Evolutionary conservation across 2,113 vertebrate species (phyloP).

Genomic region (Centropus unirufus): DNA sequence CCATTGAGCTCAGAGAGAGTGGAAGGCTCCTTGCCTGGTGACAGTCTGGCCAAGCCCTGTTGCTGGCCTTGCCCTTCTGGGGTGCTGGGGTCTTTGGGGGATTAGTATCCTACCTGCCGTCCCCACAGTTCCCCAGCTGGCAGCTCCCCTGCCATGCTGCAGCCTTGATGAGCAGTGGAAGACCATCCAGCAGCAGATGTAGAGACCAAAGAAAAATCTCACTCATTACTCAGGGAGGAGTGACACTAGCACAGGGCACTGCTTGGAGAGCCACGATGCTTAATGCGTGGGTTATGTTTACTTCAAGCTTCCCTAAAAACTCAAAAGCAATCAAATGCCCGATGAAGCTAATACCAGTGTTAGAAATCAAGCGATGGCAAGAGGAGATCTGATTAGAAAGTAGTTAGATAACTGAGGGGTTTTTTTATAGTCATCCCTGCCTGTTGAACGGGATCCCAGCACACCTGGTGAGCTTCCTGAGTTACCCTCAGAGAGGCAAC

Average conservation of each 20-base stretch:
- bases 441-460: conserved; percentile 50
- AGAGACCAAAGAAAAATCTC: not conserved
- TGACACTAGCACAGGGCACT: not conserved
- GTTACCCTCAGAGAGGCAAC: not conserved
- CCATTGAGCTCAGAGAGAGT: not conserved
- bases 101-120: accelerated
- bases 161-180: not conserved
- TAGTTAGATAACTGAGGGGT: conserved; percentile 28
- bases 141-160: not conserved
- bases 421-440: conserved; percentile 12
- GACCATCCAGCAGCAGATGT: not conserved
- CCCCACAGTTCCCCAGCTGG: not conserved
- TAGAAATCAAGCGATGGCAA: accelerated
- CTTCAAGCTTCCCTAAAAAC: not conserved
- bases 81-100: not conserved
- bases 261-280: not conserved
- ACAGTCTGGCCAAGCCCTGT: not conserved
- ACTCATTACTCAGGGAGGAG: not conserved
- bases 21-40: not conserved
- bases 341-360: not conserved
- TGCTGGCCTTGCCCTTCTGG: not conserved
- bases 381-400: not conserved
- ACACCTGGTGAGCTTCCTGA: conserved; percentile 40
- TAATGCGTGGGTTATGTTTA: not conserved
- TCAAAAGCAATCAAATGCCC: not conserved